phyloP scores from a whole-genome alignment of 2,113 vertebrate species.

The Salvelinus namaycush region DNA sequence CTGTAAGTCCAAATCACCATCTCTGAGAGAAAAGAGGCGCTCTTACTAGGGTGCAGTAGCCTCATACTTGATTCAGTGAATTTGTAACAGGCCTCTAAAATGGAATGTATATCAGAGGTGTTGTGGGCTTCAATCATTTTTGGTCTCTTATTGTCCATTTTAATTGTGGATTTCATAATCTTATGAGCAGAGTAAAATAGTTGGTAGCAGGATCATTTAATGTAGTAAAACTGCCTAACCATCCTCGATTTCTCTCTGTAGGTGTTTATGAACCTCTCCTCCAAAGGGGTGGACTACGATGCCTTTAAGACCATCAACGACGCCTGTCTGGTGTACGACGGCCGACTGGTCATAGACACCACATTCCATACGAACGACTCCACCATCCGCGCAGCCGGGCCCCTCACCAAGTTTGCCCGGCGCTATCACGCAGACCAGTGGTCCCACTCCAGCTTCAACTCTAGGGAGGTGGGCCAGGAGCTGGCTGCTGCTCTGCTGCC shows the following conservation, averaged over 20 bases:
- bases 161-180: neutral
- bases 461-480: constrained; percentile 85
- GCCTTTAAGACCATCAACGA: constrained; percentile 80
- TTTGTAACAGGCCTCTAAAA: neutral
- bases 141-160: neutral
- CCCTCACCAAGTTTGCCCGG: constrained; percentile 89
- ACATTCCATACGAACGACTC: constrained; percentile 82
- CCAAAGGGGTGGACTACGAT: constrained; percentile 79
- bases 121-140: neutral
- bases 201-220: neutral
- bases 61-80: neutral
- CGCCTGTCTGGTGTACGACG: constrained; percentile 85
- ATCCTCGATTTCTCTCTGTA: constrained; percentile 44
- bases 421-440: constrained; percentile 78
- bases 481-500: constrained; percentile 80
- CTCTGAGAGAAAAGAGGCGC: neutral
- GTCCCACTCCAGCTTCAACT: constrained; percentile 83
- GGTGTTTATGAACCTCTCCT: constrained; percentile 86
- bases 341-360: constrained; percentile 81
- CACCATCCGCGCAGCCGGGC: constrained; percentile 81
- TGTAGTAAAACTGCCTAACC: neutral
- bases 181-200: neutral
- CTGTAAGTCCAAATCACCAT: constrained; percentile 72
- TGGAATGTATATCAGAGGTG: neutral
- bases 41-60: neutral